Evolutionary conservation across 1,140 invertebrate species (phyloP).

Genomic region (Lucilia sericata): DNA sequence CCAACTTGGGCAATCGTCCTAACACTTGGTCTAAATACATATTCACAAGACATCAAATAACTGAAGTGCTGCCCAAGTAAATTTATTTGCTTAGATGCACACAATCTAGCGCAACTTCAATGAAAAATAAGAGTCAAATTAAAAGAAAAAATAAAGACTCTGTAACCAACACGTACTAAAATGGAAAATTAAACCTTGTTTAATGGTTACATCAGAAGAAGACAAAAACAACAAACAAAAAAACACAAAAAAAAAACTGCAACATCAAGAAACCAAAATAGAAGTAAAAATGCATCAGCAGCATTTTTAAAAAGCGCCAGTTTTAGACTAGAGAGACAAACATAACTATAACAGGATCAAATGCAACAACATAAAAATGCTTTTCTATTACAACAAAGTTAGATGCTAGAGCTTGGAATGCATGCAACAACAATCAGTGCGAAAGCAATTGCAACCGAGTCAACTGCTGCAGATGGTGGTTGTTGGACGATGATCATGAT

Average conservation of each 20-base stretch:
- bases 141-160: background rate
- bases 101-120: constrained; percentile 25
- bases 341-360: constrained; percentile 43
- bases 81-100: constrained; percentile 15
- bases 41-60: too few species aligned
- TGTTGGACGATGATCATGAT: background rate
- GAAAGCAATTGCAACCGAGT: constrained; percentile 41
- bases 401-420: background rate
- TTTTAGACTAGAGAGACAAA: constrained; percentile 12
- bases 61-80: too few species aligned
- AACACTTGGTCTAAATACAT: too few species aligned
- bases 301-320: constrained; percentile 30
- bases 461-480: constrained; percentile 10
- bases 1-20: too few species aligned
- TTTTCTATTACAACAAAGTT: background rate
- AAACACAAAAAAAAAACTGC: background rate
- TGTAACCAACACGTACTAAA: constrained; percentile 56
- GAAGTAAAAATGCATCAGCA: background rate
- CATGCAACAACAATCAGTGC: constrained; percentile 25
- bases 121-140: constrained; percentile 35
- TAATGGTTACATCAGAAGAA: constrained; percentile 60
- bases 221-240: background rate
- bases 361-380: constrained; percentile 1
- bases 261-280: too few species aligned
- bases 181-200: constrained; percentile 65